These are phyloP conservation scores for Siniperca undulata DNA, from an alignment of 2,797 vertebrate genomes.

Conservation along the genomic window DNA sequence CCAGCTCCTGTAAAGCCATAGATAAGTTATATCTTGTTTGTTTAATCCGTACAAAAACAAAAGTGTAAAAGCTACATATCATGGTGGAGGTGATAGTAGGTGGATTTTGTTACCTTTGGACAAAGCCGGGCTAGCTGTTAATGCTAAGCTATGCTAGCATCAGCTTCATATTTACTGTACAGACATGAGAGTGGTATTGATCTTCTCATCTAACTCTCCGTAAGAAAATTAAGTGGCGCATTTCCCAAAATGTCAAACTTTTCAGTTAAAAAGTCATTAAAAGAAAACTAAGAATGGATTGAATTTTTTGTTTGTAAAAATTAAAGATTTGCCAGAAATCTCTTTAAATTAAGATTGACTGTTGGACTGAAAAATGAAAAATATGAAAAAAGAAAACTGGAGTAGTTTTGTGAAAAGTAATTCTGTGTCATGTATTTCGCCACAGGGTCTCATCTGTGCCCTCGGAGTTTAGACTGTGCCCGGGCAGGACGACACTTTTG, in stretches of 20 bases:
- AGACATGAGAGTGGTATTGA: neutral
- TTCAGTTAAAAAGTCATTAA: neutral
- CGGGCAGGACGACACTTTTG: conserved; percentile 89
- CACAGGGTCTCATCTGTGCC: conserved; percentile 81
- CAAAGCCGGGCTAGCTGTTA: neutral
- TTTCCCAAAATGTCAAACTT: neutral
- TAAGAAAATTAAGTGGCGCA: neutral
- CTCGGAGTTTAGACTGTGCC: conserved; percentile 90
- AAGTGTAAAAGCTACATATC: no score
- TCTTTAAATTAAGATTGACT: neutral
- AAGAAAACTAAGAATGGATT: neutral
- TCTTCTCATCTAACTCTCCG: neutral
- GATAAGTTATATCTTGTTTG: no score
- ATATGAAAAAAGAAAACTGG: neutral
- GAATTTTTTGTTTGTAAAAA: neutral
- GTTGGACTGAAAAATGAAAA: neutral
- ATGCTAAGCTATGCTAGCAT: neutral
- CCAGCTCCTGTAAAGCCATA: no score
- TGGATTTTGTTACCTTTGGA: neutral
- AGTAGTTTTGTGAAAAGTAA: neutral
- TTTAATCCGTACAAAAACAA: no score
- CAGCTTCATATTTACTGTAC: neutral
- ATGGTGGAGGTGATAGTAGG: no score
- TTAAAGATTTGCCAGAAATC: no score
- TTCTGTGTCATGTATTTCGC: neutral